Evolutionary conservation across 2,888 invertebrate species (phyloP).

Genomic region (Mimumesa dahlbomi): DNA sequence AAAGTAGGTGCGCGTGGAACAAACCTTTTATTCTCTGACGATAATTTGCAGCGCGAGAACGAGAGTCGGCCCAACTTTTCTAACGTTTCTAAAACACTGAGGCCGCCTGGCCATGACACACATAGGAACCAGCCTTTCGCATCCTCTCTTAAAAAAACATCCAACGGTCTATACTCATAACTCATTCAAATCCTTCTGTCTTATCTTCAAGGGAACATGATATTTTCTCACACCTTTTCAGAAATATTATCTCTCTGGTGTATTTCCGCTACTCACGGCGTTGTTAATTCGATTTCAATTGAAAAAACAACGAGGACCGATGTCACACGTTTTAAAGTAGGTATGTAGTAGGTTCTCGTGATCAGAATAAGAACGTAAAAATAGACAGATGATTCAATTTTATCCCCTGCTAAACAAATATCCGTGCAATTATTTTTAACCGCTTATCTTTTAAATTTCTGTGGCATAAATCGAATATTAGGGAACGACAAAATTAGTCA

Average conservation of each 20-base stretch:
- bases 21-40: constrained; percentile 34
- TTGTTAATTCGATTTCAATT: constrained; percentile 12
- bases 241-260: constrained; percentile 14
- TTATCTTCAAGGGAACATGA: constrained; percentile 37
- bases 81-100: constrained; percentile 64
- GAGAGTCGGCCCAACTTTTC: constrained; percentile 46
- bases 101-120: constrained; percentile 62
- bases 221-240: constrained; percentile 45
- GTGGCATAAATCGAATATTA: not conserved
- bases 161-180: constrained; percentile 53
- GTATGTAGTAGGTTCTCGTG: too few species aligned
- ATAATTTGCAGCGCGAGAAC: constrained; percentile 57
- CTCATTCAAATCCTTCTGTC: constrained; percentile 42
- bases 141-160: constrained; percentile 60
- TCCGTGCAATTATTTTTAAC: not conserved
- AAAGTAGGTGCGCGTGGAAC: constrained; percentile 43
- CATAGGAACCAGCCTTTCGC: constrained; percentile 63
- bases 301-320: too few species aligned
- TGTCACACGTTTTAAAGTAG: too few species aligned
- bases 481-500: too few species aligned
- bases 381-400: constrained; percentile 20
- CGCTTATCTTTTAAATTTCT: not conserved
- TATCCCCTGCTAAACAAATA: constrained; percentile 8
- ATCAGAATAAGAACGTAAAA: constrained; percentile 5
- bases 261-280: constrained; percentile 15